Evolutionary conservation across 2,888 invertebrate genomes (phyloP), one percentile per base, ranked within the genome.

Genomic region (Melitaea athalia): DNA sequence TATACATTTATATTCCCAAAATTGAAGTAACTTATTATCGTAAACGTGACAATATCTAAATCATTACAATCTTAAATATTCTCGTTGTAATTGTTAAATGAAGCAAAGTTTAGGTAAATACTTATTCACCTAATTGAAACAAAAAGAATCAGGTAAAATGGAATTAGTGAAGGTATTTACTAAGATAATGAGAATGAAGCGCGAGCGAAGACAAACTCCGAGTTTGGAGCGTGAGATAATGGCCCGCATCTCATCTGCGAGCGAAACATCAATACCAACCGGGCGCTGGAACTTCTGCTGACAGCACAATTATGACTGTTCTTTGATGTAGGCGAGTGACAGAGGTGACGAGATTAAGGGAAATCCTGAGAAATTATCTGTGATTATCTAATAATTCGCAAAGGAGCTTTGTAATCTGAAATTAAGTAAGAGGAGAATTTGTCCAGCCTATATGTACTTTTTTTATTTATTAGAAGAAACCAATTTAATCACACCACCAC

Each of bases 211-310:
- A 67, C 49, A 57, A 67, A 67, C 65, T 55, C 47, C 38, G 55
- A 49, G 38, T 49, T 15, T 5, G 60, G 24, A 24, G 43, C 31
- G 52, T 17, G 38, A 38, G 57, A 61, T 67, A 67, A 67, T 62
- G 62, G 62, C 67, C 67, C 67, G 67, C 67, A 67, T 67, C 60
- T 43, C 60, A 50, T 59, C 60, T 38, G 65, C 64, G 17, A 55
- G 31, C 12, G 60, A 45, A 60, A 47, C 60, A 47, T 60, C 60
- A 60, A 60, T 60, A 60, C 1, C 24, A 47, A 24, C 8, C 31
- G 5, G 38, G 5, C 38, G 38, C 24, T 43, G 14, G 31, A 11
- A 8, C 45, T 24, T 45, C 14, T 47, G 31, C 24, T 10, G 47
- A 24, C 31, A 24, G 3, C 33, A 12, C 1, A 55, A 55, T 24